phyloP scores from a whole-genome alignment of 2,113 vertebrate species.

The Plectropomus leopardus region DNA sequence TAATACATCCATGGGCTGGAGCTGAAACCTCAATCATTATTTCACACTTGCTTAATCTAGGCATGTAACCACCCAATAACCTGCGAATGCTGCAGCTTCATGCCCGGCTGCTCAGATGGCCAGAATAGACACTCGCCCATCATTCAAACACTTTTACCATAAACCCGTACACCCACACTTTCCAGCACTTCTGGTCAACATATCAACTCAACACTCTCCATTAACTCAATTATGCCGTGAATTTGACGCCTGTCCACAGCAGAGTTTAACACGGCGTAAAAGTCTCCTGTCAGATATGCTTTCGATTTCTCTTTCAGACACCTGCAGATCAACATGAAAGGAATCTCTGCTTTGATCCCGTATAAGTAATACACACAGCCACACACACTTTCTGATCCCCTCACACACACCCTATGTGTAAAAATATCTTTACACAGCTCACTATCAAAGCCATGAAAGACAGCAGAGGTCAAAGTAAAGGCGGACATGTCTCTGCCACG shows the following conservation, averaged over 20 bases:
- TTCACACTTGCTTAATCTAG: constrained; percentile 3
- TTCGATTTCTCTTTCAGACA: constrained; percentile 50
- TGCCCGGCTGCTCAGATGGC: constrained; percentile 36
- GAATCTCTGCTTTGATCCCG: constrained; percentile 61
- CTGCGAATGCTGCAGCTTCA: neutral
- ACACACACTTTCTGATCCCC: constrained; percentile 8
- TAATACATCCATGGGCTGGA: too few relatives aligned
- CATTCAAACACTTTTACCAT: constrained; percentile 5
- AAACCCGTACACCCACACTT: constrained; percentile 19
- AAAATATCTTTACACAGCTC: constrained; percentile 39
- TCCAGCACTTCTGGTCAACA: constrained; percentile 6
- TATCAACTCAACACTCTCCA: constrained; percentile 17
- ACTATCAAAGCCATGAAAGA: constrained; percentile 50
- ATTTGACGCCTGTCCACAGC: constrained; percentile 6
- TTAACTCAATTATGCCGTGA: constrained; percentile 23
- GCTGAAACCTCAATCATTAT: neutral
- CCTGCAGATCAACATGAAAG: constrained; percentile 63
- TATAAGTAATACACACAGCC: constrained; percentile 6
- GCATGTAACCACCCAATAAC: constrained; percentile 5
- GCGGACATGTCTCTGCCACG: neutral
- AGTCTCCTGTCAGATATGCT: constrained; percentile 31
- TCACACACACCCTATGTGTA: neutral
- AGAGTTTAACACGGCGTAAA: neutral
- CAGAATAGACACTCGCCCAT: constrained; percentile 29
- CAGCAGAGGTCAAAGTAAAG: constrained; percentile 50